Evolutionary conservation across 2,888 invertebrate species (phyloP).

Genomic region (Dasypogon diadema): DNA sequence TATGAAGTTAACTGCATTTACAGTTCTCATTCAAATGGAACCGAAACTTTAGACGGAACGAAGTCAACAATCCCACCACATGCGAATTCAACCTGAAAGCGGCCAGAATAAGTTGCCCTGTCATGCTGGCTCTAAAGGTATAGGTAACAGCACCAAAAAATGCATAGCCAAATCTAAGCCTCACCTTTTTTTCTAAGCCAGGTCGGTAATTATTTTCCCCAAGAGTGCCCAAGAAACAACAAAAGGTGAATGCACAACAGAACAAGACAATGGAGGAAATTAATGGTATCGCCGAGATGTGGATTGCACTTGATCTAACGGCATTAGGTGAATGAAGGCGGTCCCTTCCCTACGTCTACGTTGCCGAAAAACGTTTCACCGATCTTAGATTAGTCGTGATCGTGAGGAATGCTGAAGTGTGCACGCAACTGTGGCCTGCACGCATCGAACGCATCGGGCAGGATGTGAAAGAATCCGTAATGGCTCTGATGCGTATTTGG

Average conservation of each 20-base stretch:
- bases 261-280: neutral
- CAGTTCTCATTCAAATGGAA: neutral
- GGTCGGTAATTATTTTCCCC: neutral
- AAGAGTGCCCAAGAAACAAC: neutral
- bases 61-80: slow-evolving; percentile 39
- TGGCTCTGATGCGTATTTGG: neutral
- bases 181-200: neutral
- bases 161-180: neutral
- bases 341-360: neutral
- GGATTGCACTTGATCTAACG: slow-evolving; percentile 30
- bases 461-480: too few species aligned
- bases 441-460: too few species aligned
- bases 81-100: slow-evolving; percentile 29
- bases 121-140: neutral
- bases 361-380: neutral
- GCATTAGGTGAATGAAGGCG: slow-evolving; percentile 2
- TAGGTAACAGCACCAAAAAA: slow-evolving; percentile 3
- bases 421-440: too few species aligned
- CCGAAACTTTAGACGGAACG: neutral
- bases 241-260: neutral
- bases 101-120: slow-evolving; percentile 11
- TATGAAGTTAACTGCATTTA: slow-evolving; percentile 14
- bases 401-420: slow-evolving; percentile 22
- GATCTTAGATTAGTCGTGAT: neutral
- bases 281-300: neutral